phyloP scores from a whole-genome alignment of 2,888 invertebrate genomes.

The Hypomecis atomaria region DNA sequence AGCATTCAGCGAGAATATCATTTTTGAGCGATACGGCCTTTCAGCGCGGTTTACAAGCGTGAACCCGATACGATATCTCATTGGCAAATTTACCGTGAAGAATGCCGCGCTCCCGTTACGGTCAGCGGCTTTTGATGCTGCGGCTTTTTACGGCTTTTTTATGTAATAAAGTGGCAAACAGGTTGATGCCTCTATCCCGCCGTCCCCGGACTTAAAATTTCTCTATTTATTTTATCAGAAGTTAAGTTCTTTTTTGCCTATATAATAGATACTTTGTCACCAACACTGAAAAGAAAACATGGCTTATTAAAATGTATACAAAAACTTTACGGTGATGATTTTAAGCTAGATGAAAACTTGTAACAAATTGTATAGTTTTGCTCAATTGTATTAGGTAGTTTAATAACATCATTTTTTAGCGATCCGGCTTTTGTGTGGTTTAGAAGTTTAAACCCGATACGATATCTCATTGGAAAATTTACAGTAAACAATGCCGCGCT shows the following conservation, averaged over 20 bases:
- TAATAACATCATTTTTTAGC: constrained; percentile 55
- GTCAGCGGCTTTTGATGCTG: constrained; percentile 13
- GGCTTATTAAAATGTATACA: no score
- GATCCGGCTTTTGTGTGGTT: constrained; percentile 62
- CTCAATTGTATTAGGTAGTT: no score
- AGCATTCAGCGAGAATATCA: constrained; percentile 29
- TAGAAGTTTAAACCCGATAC: constrained; percentile 74
- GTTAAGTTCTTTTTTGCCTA: no score
- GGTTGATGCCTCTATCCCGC: no score
- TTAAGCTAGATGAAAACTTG: no score
- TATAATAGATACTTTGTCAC: no score
- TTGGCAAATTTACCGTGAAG: constrained; percentile 79
- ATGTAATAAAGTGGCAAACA: neutral
- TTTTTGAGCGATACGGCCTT: constrained; percentile 63
- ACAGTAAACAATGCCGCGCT: constrained; percentile 61
- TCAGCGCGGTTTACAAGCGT: constrained; percentile 74
- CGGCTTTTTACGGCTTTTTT: neutral
- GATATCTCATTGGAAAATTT: constrained; percentile 78
- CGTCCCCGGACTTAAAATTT: no score
- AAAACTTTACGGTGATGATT: no score
- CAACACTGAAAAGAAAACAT: no score
- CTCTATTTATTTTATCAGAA: no score
- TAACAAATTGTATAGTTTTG: no score
- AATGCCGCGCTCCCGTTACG: constrained; percentile 24
- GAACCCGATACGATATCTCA: constrained; percentile 74